Conservation (phyloP, 2,797 vertebrate species). For the Halcyon chelicuti region DNA sequence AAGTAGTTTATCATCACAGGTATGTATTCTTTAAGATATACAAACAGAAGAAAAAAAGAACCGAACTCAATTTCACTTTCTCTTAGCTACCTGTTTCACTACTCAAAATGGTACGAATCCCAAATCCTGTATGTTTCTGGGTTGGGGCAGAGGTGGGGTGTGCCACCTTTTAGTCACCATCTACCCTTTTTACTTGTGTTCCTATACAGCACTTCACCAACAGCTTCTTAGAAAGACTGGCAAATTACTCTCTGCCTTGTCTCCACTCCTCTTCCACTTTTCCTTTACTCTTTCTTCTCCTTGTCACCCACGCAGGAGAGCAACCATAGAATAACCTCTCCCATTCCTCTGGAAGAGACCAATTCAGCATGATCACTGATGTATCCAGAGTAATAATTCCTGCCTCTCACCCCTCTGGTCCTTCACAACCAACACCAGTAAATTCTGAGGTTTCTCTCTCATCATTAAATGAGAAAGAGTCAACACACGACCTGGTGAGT, state of each 20-base stretch:
- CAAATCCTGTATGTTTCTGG: background rate
- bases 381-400: fast-evolving
- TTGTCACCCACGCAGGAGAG: background rate
- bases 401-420: fast-evolving
- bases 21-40: background rate
- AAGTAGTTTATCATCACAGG: background rate
- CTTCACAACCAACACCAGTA: background rate
- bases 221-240: background rate
- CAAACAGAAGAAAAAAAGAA: background rate
- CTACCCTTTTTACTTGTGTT: background rate
- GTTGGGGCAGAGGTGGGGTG: background rate
- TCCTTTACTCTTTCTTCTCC: background rate
- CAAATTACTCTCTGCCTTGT: background rate
- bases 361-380: background rate
- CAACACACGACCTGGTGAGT: fast-evolving
- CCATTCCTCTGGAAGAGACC: background rate
- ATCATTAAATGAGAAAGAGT: background rate
- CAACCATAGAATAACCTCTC: background rate
- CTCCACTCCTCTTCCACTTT: background rate
- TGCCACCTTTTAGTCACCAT: background rate
- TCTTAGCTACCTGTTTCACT: background rate
- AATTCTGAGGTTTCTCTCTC: background rate
- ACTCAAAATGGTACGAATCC: background rate
- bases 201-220: background rate
- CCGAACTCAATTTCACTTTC: background rate